Percentiles rank a stretch among this genome's conserved stretches.
phyloP scores from a whole-genome alignment of 2,113 vertebrate species.

The Anser cygnoides region DNA sequence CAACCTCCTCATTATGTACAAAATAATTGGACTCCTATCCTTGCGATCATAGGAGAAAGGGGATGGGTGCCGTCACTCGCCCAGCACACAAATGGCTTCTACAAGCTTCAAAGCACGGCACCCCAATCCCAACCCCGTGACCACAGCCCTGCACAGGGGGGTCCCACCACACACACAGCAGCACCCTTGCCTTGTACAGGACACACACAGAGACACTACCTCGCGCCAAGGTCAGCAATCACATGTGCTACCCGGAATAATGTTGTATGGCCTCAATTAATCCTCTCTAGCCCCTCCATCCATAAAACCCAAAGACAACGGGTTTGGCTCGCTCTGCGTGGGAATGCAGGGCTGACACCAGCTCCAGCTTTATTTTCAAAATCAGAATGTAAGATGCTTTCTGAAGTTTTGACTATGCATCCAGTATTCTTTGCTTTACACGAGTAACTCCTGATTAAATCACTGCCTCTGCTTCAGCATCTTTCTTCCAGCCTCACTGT shows the following conservation, averaged over 20 bases:
- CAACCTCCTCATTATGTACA: constrained; percentile 16
- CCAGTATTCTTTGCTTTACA: background rate
- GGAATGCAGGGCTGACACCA: background rate
- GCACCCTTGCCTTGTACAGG: background rate
- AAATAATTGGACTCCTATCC: constrained; percentile 36
- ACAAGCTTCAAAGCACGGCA: background rate
- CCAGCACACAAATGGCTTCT: background rate
- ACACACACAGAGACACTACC: background rate
- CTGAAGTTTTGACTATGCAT: background rate
- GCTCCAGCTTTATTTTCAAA: background rate
- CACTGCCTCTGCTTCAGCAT: background rate
- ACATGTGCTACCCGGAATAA: background rate
- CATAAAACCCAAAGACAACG: background rate
- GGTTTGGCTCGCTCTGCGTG: background rate
- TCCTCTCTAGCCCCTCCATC: background rate
- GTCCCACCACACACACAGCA: background rate
- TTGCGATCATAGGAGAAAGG: background rate
- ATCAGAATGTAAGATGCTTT: background rate
- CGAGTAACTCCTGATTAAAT: background rate
- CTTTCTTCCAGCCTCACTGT: background rate
- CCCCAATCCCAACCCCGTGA: background rate
- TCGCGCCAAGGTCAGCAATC: background rate
- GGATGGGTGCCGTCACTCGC: background rate
- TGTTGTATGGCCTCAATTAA: background rate
- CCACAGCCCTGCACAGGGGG: background rate